Conservation (phyloP, 2,888 invertebrate genomes). For the Ferrisia virgata region DNA sequence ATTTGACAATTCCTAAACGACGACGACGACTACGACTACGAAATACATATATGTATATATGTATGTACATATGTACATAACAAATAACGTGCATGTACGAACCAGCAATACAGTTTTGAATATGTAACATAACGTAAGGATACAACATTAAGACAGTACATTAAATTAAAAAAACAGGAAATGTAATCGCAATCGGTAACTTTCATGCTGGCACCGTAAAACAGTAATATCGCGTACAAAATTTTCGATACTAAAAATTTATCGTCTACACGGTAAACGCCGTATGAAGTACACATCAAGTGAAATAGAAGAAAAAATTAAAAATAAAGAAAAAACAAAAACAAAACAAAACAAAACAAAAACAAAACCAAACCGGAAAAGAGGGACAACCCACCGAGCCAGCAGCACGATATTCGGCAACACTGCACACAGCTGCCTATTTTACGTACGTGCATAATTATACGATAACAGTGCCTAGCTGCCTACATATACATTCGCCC, state of each 20-base stretch:
- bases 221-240: neutral
- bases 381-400: neutral
- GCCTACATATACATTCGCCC: too few relatives aligned
- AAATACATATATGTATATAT: neutral
- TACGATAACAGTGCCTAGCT: too few relatives aligned
- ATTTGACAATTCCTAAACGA: too few relatives aligned
- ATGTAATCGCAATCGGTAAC: neutral
- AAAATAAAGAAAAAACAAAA: neutral
- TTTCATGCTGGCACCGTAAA: conserved; percentile 23
- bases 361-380: neutral
- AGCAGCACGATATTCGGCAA: neutral
- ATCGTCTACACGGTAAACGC: neutral
- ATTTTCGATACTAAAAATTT: neutral
- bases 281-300: neutral
- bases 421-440: neutral
- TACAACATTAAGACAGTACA: neutral
- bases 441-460: too few relatives aligned
- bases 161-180: neutral
- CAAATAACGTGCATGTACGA: neutral
- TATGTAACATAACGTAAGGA: neutral
- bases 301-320: neutral
- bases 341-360: neutral
- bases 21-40: neutral
- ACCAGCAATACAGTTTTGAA: conserved; percentile 22
- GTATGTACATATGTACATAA: too few relatives aligned